Evolutionary conservation across 1,140 invertebrate species (phyloP).

Genomic region (Planococcus citri): DNA sequence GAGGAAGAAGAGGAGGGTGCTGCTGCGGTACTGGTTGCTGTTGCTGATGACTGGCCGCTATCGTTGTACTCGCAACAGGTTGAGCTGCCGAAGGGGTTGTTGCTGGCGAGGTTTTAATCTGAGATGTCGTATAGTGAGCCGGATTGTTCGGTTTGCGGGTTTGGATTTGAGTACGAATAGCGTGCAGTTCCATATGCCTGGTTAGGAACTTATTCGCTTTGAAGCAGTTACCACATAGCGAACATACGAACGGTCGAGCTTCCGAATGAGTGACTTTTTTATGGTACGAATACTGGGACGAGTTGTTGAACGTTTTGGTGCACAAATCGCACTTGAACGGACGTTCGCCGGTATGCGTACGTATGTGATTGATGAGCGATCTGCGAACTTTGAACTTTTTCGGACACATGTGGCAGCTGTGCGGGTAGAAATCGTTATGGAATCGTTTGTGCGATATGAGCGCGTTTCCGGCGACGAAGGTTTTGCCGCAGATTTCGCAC

Average conservation of each 20-base stretch:
- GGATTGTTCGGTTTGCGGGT: neutral
- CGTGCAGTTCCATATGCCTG: neutral
- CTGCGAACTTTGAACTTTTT: slow-evolving; percentile 21
- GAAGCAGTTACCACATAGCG: slow-evolving; percentile 21
- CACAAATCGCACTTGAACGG: slow-evolving; percentile 42
- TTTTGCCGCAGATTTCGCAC: slow-evolving; percentile 40
- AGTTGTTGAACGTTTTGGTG: slow-evolving; percentile 24
- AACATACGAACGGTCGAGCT: slow-evolving; percentile 23
- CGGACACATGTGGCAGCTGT: slow-evolving; percentile 18
- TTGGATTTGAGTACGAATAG: neutral
- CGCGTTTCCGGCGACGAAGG: slow-evolving; percentile 34
- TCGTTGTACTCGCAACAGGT: neutral
- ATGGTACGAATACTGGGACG: slow-evolving; percentile 23
- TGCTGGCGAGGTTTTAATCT: neutral
- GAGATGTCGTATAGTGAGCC: neutral
- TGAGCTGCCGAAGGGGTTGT: no score
- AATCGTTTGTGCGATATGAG: slow-evolving; percentile 23
- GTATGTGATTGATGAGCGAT: slow-evolving; percentile 37
- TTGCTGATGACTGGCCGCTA: neutral
- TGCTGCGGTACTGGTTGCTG: neutral
- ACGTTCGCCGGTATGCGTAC: slow-evolving; percentile 55
- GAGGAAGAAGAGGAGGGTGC: neutral
- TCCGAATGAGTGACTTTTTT: slow-evolving; percentile 24
- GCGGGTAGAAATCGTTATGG: slow-evolving; percentile 21
- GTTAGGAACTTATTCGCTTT: slow-evolving; percentile 11